Evolutionary conservation across 1,140 invertebrate species (phyloP).

Genomic region (Pseudomyrmex gracilis): DNA sequence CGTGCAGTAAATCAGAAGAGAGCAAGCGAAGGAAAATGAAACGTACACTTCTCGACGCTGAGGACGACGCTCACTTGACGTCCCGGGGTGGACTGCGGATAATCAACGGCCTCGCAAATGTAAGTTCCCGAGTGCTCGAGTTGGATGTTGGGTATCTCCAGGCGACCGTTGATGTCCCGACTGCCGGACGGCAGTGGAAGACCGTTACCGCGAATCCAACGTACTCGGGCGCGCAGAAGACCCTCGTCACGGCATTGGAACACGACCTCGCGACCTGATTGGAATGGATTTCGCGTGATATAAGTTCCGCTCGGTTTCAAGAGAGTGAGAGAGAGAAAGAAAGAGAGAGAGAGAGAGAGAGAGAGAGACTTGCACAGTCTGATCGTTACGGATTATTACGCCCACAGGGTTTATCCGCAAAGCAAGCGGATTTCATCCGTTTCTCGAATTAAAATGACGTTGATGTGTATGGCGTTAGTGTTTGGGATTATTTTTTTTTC

Average conservation of each 20-base stretch:
- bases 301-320: background rate
- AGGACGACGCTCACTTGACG: slow-evolving; percentile 88
- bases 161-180: slow-evolving; percentile 90
- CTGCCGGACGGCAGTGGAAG: slow-evolving; percentile 90
- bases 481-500: too few relatives aligned
- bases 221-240: slow-evolving; percentile 89
- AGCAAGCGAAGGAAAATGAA: slow-evolving; percentile 34
- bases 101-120: slow-evolving; percentile 92
- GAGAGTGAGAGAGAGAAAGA: too few relatives aligned
- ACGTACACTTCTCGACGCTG: slow-evolving; percentile 91
- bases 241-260: slow-evolving; percentile 97
- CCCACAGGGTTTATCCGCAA: background rate
- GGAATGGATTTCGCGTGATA: slow-evolving; percentile 40
- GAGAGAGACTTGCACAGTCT: background rate
- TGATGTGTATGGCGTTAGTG: slow-evolving; percentile 19
- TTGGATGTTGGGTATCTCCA: slow-evolving; percentile 94
- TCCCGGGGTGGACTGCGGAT: slow-evolving; percentile 86
- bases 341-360: too few relatives aligned
- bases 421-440: slow-evolving; percentile 3
- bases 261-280: slow-evolving; percentile 93
- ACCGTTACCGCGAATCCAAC: slow-evolving; percentile 91
- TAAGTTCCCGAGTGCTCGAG: slow-evolving; percentile 92
- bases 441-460: slow-evolving; percentile 1
- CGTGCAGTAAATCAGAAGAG: slow-evolving; percentile 23
- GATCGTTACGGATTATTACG: slow-evolving; percentile 21